Evolutionary conservation across 2,888 invertebrate genomes (phyloP).

Genomic region (Hydropsyche betteni): DNA sequence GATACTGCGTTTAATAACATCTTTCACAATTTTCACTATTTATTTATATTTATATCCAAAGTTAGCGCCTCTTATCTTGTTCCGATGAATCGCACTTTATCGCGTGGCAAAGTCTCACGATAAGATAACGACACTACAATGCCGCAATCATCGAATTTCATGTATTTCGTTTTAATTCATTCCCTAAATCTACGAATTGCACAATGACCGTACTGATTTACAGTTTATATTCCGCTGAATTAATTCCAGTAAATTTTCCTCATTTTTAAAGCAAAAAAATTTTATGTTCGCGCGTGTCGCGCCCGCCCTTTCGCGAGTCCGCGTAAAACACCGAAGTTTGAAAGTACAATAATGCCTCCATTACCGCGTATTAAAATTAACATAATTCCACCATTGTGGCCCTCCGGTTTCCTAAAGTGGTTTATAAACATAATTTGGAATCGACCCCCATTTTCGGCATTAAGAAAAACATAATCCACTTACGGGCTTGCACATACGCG

Average conservation of each 20-base stretch:
- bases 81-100: neutral
- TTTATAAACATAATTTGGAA: constrained; percentile 42
- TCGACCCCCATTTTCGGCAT: constrained; percentile 32
- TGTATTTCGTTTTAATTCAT: neutral
- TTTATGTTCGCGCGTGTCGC: neutral
- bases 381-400: constrained; percentile 44
- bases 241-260: neutral
- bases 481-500: constrained; percentile 28
- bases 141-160: constrained; percentile 4
- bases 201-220: too few relatives aligned
- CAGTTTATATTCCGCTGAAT: too few relatives aligned
- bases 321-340: constrained; percentile 5
- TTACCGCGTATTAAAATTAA: constrained; percentile 47
- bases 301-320: neutral
- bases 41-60: too few relatives aligned
- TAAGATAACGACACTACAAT: constrained; percentile 23
- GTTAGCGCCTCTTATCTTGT: too few relatives aligned
- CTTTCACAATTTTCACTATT: too few relatives aligned
- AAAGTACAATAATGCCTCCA: constrained; percentile 33
- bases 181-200: too few relatives aligned
- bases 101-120: constrained; percentile 5
- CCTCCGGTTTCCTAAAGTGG: constrained; percentile 41
- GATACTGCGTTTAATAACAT: too few relatives aligned
- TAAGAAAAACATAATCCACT: constrained; percentile 46
- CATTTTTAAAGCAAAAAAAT: neutral